A percentile compares a stretch with the other conserved stretches of the same genome.
These are phyloP conservation scores for Tupaia chinensis DNA, from an alignment of 2,113 vertebrate species.

Conservation along the genomic window DNA sequence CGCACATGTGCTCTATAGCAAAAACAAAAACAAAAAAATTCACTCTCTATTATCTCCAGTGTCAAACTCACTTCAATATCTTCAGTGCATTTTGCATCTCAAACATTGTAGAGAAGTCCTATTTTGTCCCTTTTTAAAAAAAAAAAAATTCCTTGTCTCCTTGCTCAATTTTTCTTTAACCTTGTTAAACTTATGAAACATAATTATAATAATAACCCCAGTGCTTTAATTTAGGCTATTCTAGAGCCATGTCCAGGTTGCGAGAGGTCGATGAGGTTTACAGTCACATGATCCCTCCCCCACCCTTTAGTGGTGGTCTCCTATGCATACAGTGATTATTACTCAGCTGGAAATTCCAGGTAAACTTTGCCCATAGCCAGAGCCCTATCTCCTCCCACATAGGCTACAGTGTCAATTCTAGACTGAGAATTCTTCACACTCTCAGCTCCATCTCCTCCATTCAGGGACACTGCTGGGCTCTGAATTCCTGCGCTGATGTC, in stretches of 20 bases:
- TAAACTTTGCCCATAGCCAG: fast-evolving
- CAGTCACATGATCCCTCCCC: not conserved
- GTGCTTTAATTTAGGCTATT: not conserved
- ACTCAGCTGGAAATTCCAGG: not conserved
- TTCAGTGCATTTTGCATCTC: too few species aligned
- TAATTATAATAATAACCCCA: too few species aligned
- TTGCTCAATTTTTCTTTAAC: too few species aligned
- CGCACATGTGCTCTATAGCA: too few species aligned
- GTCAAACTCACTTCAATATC: too few species aligned
- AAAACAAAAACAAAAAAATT: too few species aligned
- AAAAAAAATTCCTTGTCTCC: too few species aligned
- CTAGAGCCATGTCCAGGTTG: not conserved
- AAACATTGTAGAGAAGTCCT: too few species aligned
- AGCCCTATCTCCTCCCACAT: too few species aligned
- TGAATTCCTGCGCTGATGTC: not conserved
- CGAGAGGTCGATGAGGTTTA: not conserved
- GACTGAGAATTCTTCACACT: fast-evolving
- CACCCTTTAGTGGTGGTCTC: not conserved
- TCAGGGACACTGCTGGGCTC: fast-evolving
- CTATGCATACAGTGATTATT: not conserved
- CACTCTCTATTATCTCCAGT: too few species aligned
- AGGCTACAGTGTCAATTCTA: not conserved
- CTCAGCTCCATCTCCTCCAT: not conserved
- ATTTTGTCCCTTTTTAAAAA: too few species aligned
- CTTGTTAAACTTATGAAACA: too few species aligned